Evolutionary conservation across 1,140 invertebrate genomes (phyloP).

Genomic region (Aphelenchoides besseyi): DNA sequence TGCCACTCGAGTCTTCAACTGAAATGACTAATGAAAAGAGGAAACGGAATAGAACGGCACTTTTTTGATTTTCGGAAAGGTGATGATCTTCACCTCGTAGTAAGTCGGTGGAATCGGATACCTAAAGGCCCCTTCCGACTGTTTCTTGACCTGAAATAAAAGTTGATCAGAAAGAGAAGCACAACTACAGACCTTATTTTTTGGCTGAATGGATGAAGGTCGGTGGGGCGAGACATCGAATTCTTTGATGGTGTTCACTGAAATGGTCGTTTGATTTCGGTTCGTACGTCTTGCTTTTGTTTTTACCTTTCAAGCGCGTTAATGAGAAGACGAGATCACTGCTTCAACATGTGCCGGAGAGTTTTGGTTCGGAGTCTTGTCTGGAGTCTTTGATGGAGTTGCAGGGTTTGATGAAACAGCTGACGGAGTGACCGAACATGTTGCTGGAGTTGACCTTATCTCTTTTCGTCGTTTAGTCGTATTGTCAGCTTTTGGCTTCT

Average conservation of each 20-base stretch:
- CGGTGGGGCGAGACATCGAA: background rate
- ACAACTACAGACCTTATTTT: too few species aligned
- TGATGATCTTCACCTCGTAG: background rate
- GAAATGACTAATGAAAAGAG: background rate
- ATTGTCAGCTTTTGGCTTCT: too few species aligned
- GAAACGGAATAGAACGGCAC: background rate
- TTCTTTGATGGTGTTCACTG: background rate
- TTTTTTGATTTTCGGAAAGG: background rate
- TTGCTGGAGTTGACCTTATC: too few species aligned
- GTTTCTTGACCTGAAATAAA: constrained; percentile 11
- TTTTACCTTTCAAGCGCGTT: background rate
- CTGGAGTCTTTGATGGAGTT: too few species aligned
- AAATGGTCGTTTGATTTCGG: background rate
- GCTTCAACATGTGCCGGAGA: too few species aligned
- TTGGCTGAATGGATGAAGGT: background rate
- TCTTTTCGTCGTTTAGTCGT: too few species aligned
- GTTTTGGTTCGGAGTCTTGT: too few species aligned
- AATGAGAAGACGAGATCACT: too few species aligned
- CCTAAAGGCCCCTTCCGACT: background rate
- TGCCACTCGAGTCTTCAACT: background rate
- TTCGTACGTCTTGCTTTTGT: background rate
- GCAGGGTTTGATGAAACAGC: too few species aligned
- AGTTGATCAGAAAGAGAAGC: too few species aligned
- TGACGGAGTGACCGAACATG: too few species aligned
- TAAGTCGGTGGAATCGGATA: background rate